Conservation (phyloP, 2,113 vertebrate species). For the Hippocampus guttulatus region DNA sequence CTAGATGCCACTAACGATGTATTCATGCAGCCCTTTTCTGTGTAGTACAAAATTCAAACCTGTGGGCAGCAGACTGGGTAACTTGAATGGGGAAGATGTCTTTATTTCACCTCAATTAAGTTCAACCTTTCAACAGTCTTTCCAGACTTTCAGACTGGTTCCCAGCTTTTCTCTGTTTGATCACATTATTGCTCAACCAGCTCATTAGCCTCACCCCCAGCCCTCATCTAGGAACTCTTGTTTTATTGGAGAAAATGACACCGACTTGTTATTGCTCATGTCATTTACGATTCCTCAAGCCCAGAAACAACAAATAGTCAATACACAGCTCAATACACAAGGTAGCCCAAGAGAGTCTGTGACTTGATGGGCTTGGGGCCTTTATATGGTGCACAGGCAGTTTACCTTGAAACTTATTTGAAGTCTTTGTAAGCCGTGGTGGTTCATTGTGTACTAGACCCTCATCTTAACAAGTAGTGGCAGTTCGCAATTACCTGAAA, state of each 20-base stretch:
- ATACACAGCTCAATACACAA: conserved; percentile 73
- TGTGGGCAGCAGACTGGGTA: conserved; percentile 2
- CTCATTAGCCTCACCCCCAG: conserved; percentile 30
- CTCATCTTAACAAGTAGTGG: conserved; percentile 70
- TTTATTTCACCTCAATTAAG: neutral
- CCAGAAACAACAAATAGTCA: conserved; percentile 61
- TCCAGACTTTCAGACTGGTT: conserved; percentile 8
- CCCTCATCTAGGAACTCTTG: conserved; percentile 34
- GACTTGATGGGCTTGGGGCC: conserved; percentile 41
- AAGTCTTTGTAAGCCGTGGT: conserved; percentile 73
- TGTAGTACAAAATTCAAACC: neutral
- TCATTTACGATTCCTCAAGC: conserved; percentile 58
- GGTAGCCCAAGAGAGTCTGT: conserved; percentile 44
- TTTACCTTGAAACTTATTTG: conserved; percentile 76
- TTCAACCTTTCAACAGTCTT: neutral
- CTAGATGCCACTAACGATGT: conserved; percentile 43
- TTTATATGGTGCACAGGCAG: conserved; percentile 58
- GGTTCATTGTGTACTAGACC: conserved; percentile 66
- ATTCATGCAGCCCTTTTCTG: neutral
- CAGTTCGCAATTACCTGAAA: conserved; percentile 80
- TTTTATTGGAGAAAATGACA: conserved; percentile 55
- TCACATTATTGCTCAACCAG: conserved; percentile 23
- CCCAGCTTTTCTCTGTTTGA: conserved; percentile 18
- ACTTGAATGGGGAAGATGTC: conserved; percentile 15
- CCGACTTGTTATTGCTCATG: conserved; percentile 56